Base-by-base conservation (phyloP, 2,113 vertebrate species). In the Dasypus novemcinctus region DNA sequence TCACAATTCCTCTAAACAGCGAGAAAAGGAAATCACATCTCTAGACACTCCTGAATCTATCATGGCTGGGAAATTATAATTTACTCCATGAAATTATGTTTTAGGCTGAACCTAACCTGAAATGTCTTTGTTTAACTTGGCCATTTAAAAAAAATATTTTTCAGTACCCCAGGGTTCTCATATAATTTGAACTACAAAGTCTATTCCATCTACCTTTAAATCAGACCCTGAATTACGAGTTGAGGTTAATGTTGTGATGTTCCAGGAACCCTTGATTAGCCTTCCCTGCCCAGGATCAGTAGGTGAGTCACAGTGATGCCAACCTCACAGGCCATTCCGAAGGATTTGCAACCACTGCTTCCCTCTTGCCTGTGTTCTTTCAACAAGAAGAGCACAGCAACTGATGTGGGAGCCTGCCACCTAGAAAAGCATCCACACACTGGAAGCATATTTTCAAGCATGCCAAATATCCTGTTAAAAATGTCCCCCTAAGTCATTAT, bases 131-230 rank as follows among this genome's bases (percentile, higher is more conserved):
- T 89, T 86, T 64, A 46, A 54, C 49, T 83, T 90, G 68, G 49
- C 36, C 31, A 49, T 87, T 95, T 97, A 75, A 27, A 79, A 92
- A 96, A 91, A 64, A 59, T 52, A 52, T 8, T 86, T 87, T 93
- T 83, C 86, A 88, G 46, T 85, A 87, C 38, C 63, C 41, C 43
- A 21, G 52, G 57, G 57, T 3, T 23, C 63, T 85, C 76, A 25
- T 61, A n/a, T 75, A 52, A 46, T 82, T 52, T 92, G 85, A 96
- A 80, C 71, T 74, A 87, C 43, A 89, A 64, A 93, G 79, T 21
- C 79, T 59, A 54, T n/a, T 75, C 66, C 3, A n/a, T 63, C 81
- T 43, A 63, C 63, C 31, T 38, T 31, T 21, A 75, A 31, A 27
- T 93, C 86, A 85, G 43, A 83, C 66, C 25, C 52, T 76, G 78